Evolutionary conservation across 1,140 invertebrate species (phyloP), one percentile per base, ranked within the genome.

Genomic region (Lucilia sericata): DNA sequence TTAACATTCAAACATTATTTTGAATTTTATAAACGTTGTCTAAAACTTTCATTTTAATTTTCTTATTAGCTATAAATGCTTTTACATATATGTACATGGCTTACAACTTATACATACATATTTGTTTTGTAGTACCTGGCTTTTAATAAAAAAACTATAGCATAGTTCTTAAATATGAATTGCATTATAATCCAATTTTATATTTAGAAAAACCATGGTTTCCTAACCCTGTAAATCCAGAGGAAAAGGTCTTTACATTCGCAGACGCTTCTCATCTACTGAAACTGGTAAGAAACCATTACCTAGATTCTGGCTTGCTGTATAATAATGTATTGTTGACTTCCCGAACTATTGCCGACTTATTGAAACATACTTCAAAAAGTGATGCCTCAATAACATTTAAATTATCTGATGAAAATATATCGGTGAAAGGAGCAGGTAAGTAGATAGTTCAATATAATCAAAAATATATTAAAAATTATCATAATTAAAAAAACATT

Each of bases 161-260:
- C 13, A 8, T 21, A 4, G 12, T 51, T 12, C 3, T 17, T 13
- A 7, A 51, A 51, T 13, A 51, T n/a, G n/a, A n/a, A n/a, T n/a
- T n/a, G n/a, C n/a, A 13, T 51, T 51, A 13, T 13, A n/a, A n/a
- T n/a, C n/a, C 49, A 13, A 17, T 65, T 65, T 65, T n/a, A n/a
- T n/a, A 10, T 21, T 14, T n/a, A 76, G 83, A 83, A 30, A 76
- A 83, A 19, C 83, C 83, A 9, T 83, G 83, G 74, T 76, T 83
- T 75, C 8, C 42, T 5, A 21, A 49, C 21, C 83, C 74, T n/a
- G 7, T 13, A 7, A 51, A 74, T 49, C 17, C 21, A 4, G 10
- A 74, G 4, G 74, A 25, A 19, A 74, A 19, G 49, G 17, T 83
- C 21, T 83, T 83, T 8, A 17, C 21, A n/a, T 83, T 83, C 65